Base-by-base conservation (phyloP, 2,888 invertebrate genomes). In the Luperina nickerlii region DNA sequence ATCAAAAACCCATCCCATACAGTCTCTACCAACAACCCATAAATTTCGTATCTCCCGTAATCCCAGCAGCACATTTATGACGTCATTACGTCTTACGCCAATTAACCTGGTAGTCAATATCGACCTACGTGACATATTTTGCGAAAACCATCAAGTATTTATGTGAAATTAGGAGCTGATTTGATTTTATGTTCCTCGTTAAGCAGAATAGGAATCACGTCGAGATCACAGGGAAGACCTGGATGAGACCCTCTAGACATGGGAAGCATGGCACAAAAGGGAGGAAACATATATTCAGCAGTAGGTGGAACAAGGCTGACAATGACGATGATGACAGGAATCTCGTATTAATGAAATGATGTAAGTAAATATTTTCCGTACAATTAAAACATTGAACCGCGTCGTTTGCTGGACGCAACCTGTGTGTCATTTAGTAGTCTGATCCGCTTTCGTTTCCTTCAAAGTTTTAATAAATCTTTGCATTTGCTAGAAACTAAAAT, bases 161-260 rank as follows among this genome's bases (percentile, higher is more conserved):
- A 79, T 74, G 75, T 84, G 79, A 74, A 85, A 84, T 85, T 76
- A 76, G 79, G 70, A 76, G 71, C 70, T 73, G 78, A 88, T 87
- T 82, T 70, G 68, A 78, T 81, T 76, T 78, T 51, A 87, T 87
- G 68, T 76, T 68, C 27, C 63, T 45, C 67, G 60, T 83, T 86
- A 68, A 13, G 78, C 18, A 57, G 63, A 18, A 71, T 60, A 38
- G 38, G 18, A 63, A 63, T 62, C 32, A 63, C 9, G 32, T 1
- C 0, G 32, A 63, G 18, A 63, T 32, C 27, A 15, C 15, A 18
- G 32, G 32, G 18, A 27, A 63, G 8, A 18, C 7, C 7, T 27
- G 27, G 27, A 62, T 62, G 32, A 63, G 63, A 63, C 3, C 8
- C 2, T 15, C 3, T 9, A 32, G 32, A 62, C 15, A 1, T n/a